Evolutionary conservation across 1,140 invertebrate genomes (phyloP), one percentile per base, ranked within the genome.

Genomic region (Wasmannia auropunctata): DNA sequence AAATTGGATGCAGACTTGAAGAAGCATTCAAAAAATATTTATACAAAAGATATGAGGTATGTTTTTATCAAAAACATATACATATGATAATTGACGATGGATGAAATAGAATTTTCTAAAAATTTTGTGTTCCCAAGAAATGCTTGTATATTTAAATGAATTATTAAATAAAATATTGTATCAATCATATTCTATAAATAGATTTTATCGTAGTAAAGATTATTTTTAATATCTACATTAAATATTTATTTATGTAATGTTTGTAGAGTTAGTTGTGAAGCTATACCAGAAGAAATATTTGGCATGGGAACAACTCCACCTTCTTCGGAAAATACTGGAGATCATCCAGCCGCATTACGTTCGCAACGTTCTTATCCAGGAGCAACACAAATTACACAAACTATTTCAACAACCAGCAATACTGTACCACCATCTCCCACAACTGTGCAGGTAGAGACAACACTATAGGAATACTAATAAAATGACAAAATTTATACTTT

Each of bases 201-300:
- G 8, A 54, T n/a, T 54, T 54, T 54, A 58, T 84, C 25, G 60
- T 58, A 28, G 10, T 7, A 51, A 54, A 80, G 10, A n/a, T 6
- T 34, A 37, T 69, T 80, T 31, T 46, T 58, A 3, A 31, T 34
- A 51, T 67, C 1, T 67, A 16, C 31, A 25, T 54, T 10, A 34
- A 19, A 54, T 31, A 58, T 54, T 19, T 37, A 40, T 49, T 43
- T 62, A 3, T 14, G 40, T 49, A 56, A 75, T n/a, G n/a, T 74
- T 76, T 84, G 3, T 43, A 96, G 97, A 92, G 97, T 98, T 5
- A 98, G 97, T 92, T 98, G 97, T 94, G 98, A 98, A 95, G 97
- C 98, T 56, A 98, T 98, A 88, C 98, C 98, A 7, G 98, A 98
- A 95, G 98, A 98, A 96, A 98, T 98, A 92, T 96, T 96, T 56